Evolutionary conservation across 35 echinoderm and acorn worm genomes (phyloP).

Genomic region (Antedon bifida): DNA sequence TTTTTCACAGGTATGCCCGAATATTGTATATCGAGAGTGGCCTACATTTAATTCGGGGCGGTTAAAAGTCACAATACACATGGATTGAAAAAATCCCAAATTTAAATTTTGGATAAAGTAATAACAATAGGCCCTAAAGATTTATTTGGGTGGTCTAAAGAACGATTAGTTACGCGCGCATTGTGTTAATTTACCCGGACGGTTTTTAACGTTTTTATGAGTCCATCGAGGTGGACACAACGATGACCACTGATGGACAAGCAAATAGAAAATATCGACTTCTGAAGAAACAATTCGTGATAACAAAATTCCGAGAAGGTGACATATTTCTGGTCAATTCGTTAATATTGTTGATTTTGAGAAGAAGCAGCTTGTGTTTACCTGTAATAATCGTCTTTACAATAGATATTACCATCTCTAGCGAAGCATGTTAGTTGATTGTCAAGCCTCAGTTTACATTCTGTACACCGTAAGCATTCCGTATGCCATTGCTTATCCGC

Average conservation of each 20-base stretch:
- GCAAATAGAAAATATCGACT: too few relatives aligned
- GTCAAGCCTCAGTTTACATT: slow-evolving; percentile 74
- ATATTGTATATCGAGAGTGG: too few relatives aligned
- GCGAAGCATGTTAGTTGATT: slow-evolving; percentile 83
- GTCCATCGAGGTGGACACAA: not conserved
- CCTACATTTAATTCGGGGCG: too few relatives aligned
- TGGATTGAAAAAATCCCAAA: too few relatives aligned
- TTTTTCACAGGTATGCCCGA: too few relatives aligned
- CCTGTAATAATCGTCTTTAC: slow-evolving; percentile 95
- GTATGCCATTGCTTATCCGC: slow-evolving; percentile 83
- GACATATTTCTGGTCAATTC: too few relatives aligned
- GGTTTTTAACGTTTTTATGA: not conserved
- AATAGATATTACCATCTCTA: slow-evolving; percentile 90
- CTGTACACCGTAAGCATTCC: slow-evolving; percentile 49
- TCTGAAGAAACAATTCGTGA: too few relatives aligned
- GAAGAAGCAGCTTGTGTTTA: slow-evolving; percentile 9
- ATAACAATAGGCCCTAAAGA: too few relatives aligned
- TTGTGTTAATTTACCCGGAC: not conserved
- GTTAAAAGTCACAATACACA: too few relatives aligned
- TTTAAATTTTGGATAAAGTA: too few relatives aligned
- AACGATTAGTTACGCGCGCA: not conserved
- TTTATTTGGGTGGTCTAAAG: not conserved
- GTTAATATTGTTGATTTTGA: too few relatives aligned
- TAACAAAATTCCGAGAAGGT: too few relatives aligned
- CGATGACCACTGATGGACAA: not conserved